Evolutionary conservation across 2,888 invertebrate genomes (phyloP), one percentile per base, ranked within the genome.

Genomic region (Gonocerus acuteangulatus): DNA sequence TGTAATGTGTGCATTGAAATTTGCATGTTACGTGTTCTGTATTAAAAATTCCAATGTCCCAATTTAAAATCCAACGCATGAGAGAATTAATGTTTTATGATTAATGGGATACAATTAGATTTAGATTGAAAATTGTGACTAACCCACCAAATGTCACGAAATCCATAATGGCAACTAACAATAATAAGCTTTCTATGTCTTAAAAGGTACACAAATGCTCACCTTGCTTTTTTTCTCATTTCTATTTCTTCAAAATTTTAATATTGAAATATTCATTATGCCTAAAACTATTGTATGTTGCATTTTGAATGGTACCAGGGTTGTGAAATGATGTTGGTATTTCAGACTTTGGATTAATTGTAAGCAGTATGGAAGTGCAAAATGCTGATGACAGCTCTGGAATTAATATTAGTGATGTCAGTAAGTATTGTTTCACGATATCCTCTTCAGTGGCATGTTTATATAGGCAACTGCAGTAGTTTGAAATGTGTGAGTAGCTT

Each of bases 341-440:
- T 65, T 60, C 65, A 65, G 65, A 65, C 42, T 64, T 59, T 62
- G 62, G 54, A 62, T 62, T 56, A 62, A 60, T 67, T 62, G 59
- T 69, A 70, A 74, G 71, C 66, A 75, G 76, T 65, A 74, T 79
- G 75, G 79, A 75, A 54, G 67, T 62, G 52, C 66, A 66, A 52
- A 65, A 62, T 48, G 51, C 57, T 52, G 65, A 63, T 54, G 64
- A 57, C 44, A 64, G 74, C 70, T 69, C 74, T 69, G 78, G 78
- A 73, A 77, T 85, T 73, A 83, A 84, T 74, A 82, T 86, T 76
- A 86, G 85, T 80, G 86, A 87, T 84, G 85, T 87, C 80, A 81
- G 86, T 87, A 78, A 85, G 86, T 86, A 79, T 70, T 47, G 22
- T 22, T 32, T 36, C 36, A 27, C 27, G 48, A 39, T 15, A 21